Evolutionary conservation across 1,140 invertebrate genomes (phyloP).

Genomic region (Diploscapter pachys): DNA sequence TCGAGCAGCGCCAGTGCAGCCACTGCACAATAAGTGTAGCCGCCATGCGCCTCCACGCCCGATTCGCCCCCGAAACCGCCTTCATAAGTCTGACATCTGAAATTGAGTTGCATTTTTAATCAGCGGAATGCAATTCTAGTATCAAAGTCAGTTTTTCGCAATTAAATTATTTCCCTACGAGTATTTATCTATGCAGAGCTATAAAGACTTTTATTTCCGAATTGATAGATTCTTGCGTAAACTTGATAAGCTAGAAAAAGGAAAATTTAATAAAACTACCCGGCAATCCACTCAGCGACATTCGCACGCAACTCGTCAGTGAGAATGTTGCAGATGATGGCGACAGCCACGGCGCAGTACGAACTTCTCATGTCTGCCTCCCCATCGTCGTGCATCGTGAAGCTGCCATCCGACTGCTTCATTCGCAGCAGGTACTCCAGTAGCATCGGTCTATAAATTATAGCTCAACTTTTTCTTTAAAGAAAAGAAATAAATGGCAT

Average conservation of each 20-base stretch:
- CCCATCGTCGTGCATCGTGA: constrained; percentile 81
- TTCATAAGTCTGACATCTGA: constrained; percentile 91
- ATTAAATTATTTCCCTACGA: too few species aligned
- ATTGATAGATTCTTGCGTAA: background rate
- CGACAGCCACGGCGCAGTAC: constrained; percentile 87
- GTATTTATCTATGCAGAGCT: too few species aligned
- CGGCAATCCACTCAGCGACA: constrained; percentile 82
- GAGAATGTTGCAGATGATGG: constrained; percentile 78
- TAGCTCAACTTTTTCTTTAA: too few species aligned
- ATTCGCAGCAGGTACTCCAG: constrained; percentile 60
- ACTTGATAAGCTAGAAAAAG: constrained; percentile 7
- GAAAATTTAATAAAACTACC: constrained; percentile 57
- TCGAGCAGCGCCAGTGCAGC: constrained; percentile 81
- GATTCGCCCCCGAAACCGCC: constrained; percentile 91
- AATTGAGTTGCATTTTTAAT: constrained; percentile 8
- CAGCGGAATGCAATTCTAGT: background rate
- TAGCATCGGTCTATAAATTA: constrained; percentile 1
- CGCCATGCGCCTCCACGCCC: constrained; percentile 93
- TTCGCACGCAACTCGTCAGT: constrained; percentile 75
- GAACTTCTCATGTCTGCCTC: constrained; percentile 85
- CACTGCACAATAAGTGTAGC: constrained; percentile 92
- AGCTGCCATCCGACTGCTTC: constrained; percentile 77
- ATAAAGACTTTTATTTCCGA: background rate
- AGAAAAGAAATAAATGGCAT: constrained; percentile 58
- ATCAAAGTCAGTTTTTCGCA: too few species aligned